These are phyloP conservation scores for Digitonthophagus gazella DNA, from an alignment of 2,888 invertebrate genomes.

Conservation along the genomic window DNA sequence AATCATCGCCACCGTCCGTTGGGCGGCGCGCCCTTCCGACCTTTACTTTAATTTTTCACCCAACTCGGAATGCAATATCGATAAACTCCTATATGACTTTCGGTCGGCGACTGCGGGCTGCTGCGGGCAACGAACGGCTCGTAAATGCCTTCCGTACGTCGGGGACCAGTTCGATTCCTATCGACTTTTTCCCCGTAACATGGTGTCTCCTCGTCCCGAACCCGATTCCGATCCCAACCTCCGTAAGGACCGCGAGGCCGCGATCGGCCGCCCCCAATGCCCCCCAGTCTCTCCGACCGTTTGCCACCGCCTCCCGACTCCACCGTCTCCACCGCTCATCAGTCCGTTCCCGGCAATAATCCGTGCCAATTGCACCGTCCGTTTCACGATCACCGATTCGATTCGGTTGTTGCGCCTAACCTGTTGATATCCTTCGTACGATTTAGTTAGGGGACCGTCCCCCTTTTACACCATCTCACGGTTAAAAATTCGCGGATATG, in stretches of 20 bases:
- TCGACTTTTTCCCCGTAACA: slow-evolving; percentile 24
- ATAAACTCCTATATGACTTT: slow-evolving; percentile 14
- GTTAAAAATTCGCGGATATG: slow-evolving; percentile 4
- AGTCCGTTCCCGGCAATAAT: slow-evolving; percentile 9
- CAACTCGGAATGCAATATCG: slow-evolving; percentile 23
- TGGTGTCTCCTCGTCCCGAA: slow-evolving; percentile 19
- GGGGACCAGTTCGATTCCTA: slow-evolving; percentile 19
- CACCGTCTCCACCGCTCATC: background rate
- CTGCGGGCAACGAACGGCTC: slow-evolving; percentile 10
- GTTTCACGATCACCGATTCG: slow-evolving; percentile 17
- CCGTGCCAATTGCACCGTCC: slow-evolving; percentile 3
- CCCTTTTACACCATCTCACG: background rate
- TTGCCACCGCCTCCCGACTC: background rate
- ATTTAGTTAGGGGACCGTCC: background rate
- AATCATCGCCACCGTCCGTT: background rate
- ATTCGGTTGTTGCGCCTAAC: slow-evolving; percentile 30
- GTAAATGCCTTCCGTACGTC: slow-evolving; percentile 24
- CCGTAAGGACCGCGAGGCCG: background rate
- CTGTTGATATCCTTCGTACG: slow-evolving; percentile 29
- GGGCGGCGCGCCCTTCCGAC: background rate
- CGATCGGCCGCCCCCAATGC: background rate
- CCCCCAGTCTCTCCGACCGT: background rate
- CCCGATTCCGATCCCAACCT: background rate
- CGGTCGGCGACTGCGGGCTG: no score
- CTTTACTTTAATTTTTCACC: background rate